These are phyloP conservation scores for Stigmatopora nigra DNA, from an alignment of 2,113 vertebrate genomes.

Conservation along the genomic window DNA sequence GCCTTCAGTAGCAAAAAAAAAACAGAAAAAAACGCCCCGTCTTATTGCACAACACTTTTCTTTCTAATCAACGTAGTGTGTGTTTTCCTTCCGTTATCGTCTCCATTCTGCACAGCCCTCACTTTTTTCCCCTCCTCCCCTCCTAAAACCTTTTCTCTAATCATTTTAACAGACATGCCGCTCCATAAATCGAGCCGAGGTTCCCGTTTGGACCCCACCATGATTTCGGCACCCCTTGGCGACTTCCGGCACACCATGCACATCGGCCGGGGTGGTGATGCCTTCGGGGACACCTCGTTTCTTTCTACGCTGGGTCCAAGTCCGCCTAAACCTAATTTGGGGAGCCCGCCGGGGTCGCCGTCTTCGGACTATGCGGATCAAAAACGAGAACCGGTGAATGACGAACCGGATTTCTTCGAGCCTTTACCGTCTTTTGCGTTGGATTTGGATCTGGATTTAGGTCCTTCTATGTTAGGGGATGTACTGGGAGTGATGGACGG, in stretches of 20 bases:
- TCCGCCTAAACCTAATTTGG: slow-evolving; percentile 35
- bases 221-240: slow-evolving; percentile 81
- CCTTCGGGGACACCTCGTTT: slow-evolving; percentile 86
- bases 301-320: slow-evolving; percentile 72
- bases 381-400: slow-evolving; percentile 21
- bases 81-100: neutral
- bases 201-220: slow-evolving; percentile 73
- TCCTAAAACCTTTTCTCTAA: neutral
- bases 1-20: slow-evolving; percentile 48
- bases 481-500: slow-evolving; percentile 77
- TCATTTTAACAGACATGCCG: slow-evolving; percentile 69
- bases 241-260: slow-evolving; percentile 89
- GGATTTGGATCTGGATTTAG: slow-evolving; percentile 80
- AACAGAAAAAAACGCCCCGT: no score
- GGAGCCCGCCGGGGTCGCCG: slow-evolving; percentile 15
- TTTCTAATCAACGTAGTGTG: neutral
- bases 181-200: slow-evolving; percentile 77
- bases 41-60: slow-evolving; percentile 54
- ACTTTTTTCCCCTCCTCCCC: neutral
- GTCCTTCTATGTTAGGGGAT: slow-evolving; percentile 71
- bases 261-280: slow-evolving; percentile 81
- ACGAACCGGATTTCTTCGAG: slow-evolving; percentile 56
- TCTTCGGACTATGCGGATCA: slow-evolving; percentile 31
- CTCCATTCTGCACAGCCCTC: neutral
- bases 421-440: slow-evolving; percentile 65